A percentile compares a stretch with the other conserved stretches of the same genome.
These are phyloP conservation scores for Periophthalmodon schlosseri DNA, from an alignment of 2,113 vertebrate species.

Conservation along the genomic window DNA sequence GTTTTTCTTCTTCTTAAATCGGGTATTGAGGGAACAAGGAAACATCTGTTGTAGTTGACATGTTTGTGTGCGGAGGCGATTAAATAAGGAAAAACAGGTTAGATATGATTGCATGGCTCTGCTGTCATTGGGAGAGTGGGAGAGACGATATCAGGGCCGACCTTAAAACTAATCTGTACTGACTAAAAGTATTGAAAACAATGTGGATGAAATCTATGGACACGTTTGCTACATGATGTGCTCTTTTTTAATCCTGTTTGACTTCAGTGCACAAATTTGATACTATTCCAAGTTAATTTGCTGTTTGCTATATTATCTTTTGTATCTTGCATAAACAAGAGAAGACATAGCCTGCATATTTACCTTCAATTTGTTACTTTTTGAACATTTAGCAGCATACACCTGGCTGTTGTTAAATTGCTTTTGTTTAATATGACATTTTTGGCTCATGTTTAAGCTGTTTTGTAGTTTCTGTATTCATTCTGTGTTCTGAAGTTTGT, in stretches of 20 bases:
- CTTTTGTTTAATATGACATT: too few species aligned
- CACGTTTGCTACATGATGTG: background rate
- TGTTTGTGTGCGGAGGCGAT: conserved; percentile 16
- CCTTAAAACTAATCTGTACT: background rate
- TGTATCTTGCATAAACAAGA: background rate
- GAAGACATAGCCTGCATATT: too few species aligned
- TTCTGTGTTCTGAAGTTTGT: too few species aligned
- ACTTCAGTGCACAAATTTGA: background rate
- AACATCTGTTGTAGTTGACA: conserved; percentile 28
- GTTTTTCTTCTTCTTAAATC: background rate
- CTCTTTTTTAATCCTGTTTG: background rate
- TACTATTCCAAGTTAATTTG: background rate
- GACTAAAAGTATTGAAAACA: background rate
- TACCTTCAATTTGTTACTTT: too few species aligned
- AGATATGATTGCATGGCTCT: conserved; percentile 30
- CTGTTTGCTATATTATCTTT: background rate
- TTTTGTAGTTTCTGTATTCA: too few species aligned
- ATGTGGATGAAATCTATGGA: too few species aligned
- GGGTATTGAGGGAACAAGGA: background rate
- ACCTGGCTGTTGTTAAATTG: too few species aligned
- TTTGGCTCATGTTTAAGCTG: too few species aligned
- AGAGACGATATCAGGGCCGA: background rate
- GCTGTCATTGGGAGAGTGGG: background rate
- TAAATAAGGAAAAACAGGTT: conserved; percentile 22
- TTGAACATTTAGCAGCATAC: too few species aligned